These are phyloP conservation scores for Yoshiicerus persimilis DNA, from an alignment of 1,140 invertebrate genomes.

Conservation along the genomic window DNA sequence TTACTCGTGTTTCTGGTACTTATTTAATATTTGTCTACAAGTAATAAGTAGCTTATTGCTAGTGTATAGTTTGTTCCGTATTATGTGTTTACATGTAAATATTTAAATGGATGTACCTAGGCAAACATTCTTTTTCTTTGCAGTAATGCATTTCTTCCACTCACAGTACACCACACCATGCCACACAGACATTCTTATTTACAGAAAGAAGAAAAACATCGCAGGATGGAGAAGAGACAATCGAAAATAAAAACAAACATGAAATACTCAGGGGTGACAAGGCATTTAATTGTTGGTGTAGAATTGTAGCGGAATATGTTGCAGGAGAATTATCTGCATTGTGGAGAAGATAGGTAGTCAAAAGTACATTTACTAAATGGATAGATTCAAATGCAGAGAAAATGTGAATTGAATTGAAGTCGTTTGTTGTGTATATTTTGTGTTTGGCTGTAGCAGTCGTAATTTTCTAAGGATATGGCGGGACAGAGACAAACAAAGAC, in stretches of 20 bases:
- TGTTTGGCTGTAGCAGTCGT: neutral
- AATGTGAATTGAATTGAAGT: neutral
- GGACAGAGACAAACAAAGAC: neutral
- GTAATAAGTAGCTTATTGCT: neutral
- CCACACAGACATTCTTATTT: neutral
- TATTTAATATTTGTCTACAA: neutral
- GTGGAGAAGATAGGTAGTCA: neutral
- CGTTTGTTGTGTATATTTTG: neutral
- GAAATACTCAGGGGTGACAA: neutral
- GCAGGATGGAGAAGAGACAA: neutral
- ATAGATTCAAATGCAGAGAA: neutral
- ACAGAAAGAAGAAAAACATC: neutral
- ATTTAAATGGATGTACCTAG: too few relatives aligned
- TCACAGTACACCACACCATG: neutral
- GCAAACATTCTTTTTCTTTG: neutral
- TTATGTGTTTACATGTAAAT: too few relatives aligned
- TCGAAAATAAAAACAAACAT: neutral
- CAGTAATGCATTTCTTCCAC: neutral
- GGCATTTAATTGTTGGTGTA: too few relatives aligned
- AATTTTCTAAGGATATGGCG: neutral
- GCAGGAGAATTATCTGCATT: neutral
- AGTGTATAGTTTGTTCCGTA: neutral
- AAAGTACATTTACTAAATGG: neutral
- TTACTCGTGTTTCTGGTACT: neutral
- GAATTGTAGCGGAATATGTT: too few relatives aligned